Evolutionary conservation across 2,797 vertebrate genomes (phyloP), one percentile per base, ranked within the genome.

Genomic region (Podargus strigoides): DNA sequence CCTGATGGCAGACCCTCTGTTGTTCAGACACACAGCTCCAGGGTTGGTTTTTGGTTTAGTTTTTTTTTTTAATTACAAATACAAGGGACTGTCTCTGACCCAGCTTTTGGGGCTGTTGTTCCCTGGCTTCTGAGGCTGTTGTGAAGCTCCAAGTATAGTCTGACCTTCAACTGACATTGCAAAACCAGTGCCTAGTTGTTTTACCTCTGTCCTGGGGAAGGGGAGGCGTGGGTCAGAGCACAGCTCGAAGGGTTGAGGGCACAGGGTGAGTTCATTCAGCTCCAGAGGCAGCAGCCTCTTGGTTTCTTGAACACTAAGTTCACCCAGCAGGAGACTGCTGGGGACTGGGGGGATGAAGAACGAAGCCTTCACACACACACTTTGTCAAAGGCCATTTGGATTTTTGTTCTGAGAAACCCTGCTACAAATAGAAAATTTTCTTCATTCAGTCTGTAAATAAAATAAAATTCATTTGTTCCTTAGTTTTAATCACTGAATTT

Each of bases 401-500:
- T 59, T 87, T 34, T 85, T 79, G 55, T 77, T 7, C 0, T 47
- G 14, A 70, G 46, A 70, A 67, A 14, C 30, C 27, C 86, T 21
- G 34, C 80, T 49, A 11, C 52, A 53, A 68, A 8, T 20, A 21
- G 2, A 7, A 7, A 4, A 32, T 41, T 67, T 85, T 75, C 39
- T 52, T 75, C 39, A 2, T 22, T 6, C 20, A 30, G 17, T 58
- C 83, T 96, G 94, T 96, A 95, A 95, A 96, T 94, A 92, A 84
- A 94, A 88, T 66, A 60, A 52, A 93, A 32, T 16, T 81, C 24
- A 11, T 76, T 80, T 72, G 46, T 80, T 94, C 88, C 76, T 75
- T 88, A 50, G 14, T 47, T 84, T 75, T 41, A 53, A 87, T 23
- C 17, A 3, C 32, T 72, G 68, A 22, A 13, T 37, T 50, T 56